Evolutionary conservation across 2,113 vertebrate genomes (phyloP).

Genomic region (Notothenia rossii): DNA sequence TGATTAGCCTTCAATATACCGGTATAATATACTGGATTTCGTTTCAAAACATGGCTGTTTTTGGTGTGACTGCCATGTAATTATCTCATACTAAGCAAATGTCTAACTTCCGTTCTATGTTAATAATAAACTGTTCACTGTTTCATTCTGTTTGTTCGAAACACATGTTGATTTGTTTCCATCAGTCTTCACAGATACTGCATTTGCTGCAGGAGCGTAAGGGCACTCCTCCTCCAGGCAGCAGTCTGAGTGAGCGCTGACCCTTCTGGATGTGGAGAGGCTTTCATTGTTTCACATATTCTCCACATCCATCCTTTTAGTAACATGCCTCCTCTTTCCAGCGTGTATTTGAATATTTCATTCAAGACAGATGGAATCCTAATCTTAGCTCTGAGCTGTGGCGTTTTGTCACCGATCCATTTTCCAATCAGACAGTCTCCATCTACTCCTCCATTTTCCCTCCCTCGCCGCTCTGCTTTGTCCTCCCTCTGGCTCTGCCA

Average conservation of each 20-base stretch:
- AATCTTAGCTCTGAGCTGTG: conserved; percentile 87
- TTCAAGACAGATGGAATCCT: conserved; percentile 88
- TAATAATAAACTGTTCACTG: not conserved
- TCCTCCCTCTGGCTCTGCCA: conserved; percentile 73
- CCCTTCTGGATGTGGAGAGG: conserved; percentile 74
- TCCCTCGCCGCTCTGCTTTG: conserved; percentile 57
- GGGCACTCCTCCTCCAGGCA: conserved; percentile 40
- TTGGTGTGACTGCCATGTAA: not conserved
- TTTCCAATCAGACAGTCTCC: conserved; percentile 81
- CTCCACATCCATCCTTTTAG: conserved; percentile 80
- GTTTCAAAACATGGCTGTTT: not conserved
- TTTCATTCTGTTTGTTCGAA: conserved; percentile 10
- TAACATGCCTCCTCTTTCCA: conserved; percentile 76
- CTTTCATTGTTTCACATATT: conserved; percentile 79
- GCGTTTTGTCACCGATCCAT: conserved; percentile 86
- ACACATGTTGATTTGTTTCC: conserved; percentile 23
- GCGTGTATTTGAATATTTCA: conserved; percentile 87
- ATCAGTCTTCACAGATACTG: conserved; percentile 26
- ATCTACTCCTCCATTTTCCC: conserved; percentile 73
- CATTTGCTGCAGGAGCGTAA: conserved; percentile 33
- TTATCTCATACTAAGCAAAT: not conserved
- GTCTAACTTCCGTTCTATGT: not conserved
- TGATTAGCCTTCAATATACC: too few relatives aligned
- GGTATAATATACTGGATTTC: not conserved
- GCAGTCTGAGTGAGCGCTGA: conserved; percentile 59